Conservation (phyloP, 2,888 invertebrate species). For the Parelbella ahira region DNA sequence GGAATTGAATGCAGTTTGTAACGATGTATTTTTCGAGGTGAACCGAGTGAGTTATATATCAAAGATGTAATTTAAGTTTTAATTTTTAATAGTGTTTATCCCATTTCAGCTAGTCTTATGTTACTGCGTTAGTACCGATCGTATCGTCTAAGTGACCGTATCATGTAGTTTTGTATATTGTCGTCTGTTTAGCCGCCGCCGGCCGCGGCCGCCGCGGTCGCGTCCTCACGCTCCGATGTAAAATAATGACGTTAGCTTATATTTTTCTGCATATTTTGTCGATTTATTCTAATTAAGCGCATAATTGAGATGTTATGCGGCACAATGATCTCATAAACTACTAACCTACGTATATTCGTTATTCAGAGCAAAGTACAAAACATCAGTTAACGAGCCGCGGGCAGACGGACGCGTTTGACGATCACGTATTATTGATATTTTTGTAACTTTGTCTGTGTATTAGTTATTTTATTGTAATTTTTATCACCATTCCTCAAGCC, state of each 20-base stretch:
- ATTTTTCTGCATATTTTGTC: slow-evolving; percentile 76
- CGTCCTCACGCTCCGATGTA: slow-evolving; percentile 55
- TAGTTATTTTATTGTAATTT: slow-evolving; percentile 62
- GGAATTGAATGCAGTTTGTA: slow-evolving; percentile 70
- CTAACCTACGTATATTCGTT: slow-evolving; percentile 64
- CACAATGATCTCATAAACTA: slow-evolving; percentile 78
- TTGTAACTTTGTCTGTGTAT: slow-evolving; percentile 75
- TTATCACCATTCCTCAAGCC: slow-evolving; percentile 67
- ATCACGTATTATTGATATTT: slow-evolving; percentile 63
- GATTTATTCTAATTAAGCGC: slow-evolving; percentile 73
- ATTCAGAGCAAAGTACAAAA: slow-evolving; percentile 76
- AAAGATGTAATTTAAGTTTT: slow-evolving; percentile 78
- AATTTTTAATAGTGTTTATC: slow-evolving; percentile 72
- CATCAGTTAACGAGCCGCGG: slow-evolving; percentile 35
- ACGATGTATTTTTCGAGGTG: slow-evolving; percentile 61
- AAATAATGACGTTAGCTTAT: slow-evolving; percentile 57
- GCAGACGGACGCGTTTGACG: slow-evolving; percentile 41
- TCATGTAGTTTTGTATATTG: slow-evolving; percentile 74
- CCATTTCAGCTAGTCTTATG: slow-evolving; percentile 80
- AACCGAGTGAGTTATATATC: slow-evolving; percentile 77
- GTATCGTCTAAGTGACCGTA: slow-evolving; percentile 63
- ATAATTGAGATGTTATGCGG: slow-evolving; percentile 60
- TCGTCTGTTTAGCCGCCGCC: slow-evolving; percentile 52
- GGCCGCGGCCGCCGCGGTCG: no score
- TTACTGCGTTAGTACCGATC: slow-evolving; percentile 68